Conservation (phyloP, 2,797 vertebrate genomes). For the Schizopygopsis pylzovi region DNA sequence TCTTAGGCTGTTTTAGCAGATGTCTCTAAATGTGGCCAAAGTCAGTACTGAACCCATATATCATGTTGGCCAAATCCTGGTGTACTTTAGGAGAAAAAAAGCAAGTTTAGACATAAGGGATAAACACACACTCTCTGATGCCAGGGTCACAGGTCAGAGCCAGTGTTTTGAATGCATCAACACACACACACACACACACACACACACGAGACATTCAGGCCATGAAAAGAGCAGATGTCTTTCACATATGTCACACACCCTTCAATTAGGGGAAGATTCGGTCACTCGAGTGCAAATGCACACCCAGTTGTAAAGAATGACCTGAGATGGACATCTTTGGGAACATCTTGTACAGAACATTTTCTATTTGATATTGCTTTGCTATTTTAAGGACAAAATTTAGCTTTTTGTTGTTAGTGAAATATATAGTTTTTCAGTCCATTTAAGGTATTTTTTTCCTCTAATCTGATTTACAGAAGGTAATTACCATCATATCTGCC, state of each 20-base stretch:
- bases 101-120: slow-evolving; percentile 23
- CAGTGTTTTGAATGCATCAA: slow-evolving; percentile 1
- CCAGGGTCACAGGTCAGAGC: slow-evolving; percentile 33
- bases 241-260: slow-evolving; percentile 39
- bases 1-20: slow-evolving; percentile 46
- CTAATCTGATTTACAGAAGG: not conserved
- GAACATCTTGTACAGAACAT: not conserved
- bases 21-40: slow-evolving; percentile 55
- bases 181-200: not conserved
- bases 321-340: slow-evolving; percentile 12
- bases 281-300: slow-evolving; percentile 17
- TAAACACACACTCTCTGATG: slow-evolving; percentile 21
- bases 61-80: slow-evolving; percentile 21
- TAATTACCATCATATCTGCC: slow-evolving; percentile 6
- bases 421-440: not conserved
- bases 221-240: slow-evolving; percentile 47
- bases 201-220: not conserved
- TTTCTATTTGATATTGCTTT: not conserved
- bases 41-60: slow-evolving; percentile 39
- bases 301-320: slow-evolving; percentile 32
- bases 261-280: slow-evolving; percentile 26
- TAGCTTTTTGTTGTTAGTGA: not conserved
- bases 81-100: slow-evolving; percentile 11
- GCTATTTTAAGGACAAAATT: not conserved
- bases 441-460: not conserved